Evolutionary conservation across 2,888 invertebrate species (phyloP).

Genomic region (Polydrusus tereticollis): DNA sequence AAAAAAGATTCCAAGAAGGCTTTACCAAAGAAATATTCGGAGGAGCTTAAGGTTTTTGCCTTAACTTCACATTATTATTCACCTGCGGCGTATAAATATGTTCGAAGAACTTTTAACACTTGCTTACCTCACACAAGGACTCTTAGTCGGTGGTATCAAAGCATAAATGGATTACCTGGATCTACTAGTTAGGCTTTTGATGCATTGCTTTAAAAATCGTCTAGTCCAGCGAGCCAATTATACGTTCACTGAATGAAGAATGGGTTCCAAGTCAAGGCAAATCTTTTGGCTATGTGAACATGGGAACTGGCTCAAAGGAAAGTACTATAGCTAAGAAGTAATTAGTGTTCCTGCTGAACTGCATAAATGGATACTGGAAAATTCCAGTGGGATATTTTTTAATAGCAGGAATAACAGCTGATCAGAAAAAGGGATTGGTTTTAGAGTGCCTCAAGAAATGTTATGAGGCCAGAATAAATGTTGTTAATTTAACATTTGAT

Average conservation of each 20-base stretch:
- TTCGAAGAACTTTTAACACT: conserved; percentile 26
- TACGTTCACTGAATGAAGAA: conserved; percentile 7
- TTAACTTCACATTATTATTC: conserved; percentile 36
- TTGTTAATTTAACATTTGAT: conserved; percentile 30
- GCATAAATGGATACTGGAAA: conserved; percentile 30
- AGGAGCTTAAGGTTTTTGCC: conserved; percentile 31
- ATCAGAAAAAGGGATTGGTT: conserved; percentile 30
- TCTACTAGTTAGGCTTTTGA: conserved; percentile 23
- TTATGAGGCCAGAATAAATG: conserved; percentile 6
- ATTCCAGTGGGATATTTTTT: conserved; percentile 34
- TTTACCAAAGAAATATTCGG: conserved; percentile 31
- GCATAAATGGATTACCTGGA: conserved; percentile 9
- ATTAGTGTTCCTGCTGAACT: conserved; percentile 31
- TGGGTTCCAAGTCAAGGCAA: conserved; percentile 14
- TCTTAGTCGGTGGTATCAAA: conserved; percentile 31
- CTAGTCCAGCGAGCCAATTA: background rate
- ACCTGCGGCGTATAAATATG: conserved; percentile 29
- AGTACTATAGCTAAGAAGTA: conserved; percentile 16
- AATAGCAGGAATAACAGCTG: conserved; percentile 8
- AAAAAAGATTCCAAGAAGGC: background rate
- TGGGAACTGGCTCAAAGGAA: conserved; percentile 29
- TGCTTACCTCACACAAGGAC: conserved; percentile 33
- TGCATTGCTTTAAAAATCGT: conserved; percentile 10
- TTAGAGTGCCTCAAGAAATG: conserved; percentile 15
- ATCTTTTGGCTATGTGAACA: conserved; percentile 33